These are phyloP conservation scores for Mustela lutreola DNA, from an alignment of 2,113 vertebrate genomes.

Conservation along the genomic window DNA sequence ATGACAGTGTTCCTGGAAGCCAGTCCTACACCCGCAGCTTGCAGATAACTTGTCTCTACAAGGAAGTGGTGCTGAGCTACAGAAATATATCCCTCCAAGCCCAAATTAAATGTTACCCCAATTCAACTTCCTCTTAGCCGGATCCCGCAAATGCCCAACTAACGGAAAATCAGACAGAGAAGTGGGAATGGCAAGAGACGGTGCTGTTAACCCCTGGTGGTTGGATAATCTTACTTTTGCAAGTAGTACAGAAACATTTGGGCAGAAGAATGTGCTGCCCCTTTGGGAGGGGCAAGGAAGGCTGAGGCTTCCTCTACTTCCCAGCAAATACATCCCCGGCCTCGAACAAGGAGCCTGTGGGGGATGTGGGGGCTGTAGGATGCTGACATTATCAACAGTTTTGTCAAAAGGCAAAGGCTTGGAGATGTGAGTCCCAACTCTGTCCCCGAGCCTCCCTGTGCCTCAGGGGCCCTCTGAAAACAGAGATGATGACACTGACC, in stretches of 20 bases:
- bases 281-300: neutral
- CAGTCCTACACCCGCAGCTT: accelerated
- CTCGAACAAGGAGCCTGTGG: neutral
- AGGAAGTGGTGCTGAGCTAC: neutral
- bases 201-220: neutral
- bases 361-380: accelerated
- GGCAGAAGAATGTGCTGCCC: neutral
- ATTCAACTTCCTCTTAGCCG: neutral
- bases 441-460: neutral
- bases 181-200: neutral
- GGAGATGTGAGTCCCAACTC: neutral
- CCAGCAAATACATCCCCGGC: neutral
- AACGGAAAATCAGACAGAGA: neutral
- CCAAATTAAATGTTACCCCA: neutral
- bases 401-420: neutral
- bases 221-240: neutral
- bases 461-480: neutral
- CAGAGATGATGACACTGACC: accelerated
- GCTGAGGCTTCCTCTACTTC: neutral
- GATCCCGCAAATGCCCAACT: neutral
- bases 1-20: neutral
- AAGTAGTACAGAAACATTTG: neutral
- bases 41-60: neutral
- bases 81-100: neutral
- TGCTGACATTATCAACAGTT: neutral